Percentiles rank a stretch among this genome's conserved stretches.
phyloP scores from a whole-genome alignment of 2,888 invertebrate genomes.

The Barypeithes pellucidus region DNA sequence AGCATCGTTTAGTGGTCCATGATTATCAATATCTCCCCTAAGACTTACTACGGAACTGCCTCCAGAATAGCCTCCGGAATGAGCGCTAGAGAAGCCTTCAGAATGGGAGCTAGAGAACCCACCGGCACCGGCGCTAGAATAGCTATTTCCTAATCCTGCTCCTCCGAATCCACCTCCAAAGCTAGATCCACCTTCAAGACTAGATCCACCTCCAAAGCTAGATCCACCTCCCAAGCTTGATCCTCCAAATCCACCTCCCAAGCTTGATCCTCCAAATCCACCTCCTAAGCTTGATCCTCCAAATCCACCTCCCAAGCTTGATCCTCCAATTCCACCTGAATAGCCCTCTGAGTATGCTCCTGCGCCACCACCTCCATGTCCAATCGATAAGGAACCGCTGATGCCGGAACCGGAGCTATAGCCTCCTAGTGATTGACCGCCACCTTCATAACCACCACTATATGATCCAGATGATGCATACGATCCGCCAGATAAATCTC shows the following conservation, averaged over 20 bases:
- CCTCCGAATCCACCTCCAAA: slow-evolving; percentile 36
- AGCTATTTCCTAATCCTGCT: slow-evolving; percentile 8
- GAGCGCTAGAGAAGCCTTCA: slow-evolving; percentile 26
- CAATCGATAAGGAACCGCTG: slow-evolving; percentile 29
- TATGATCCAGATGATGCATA: slow-evolving; percentile 21
- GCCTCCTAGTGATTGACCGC: slow-evolving; percentile 5
- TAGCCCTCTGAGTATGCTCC: slow-evolving; percentile 14
- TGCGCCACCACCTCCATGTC: slow-evolving; percentile 30
- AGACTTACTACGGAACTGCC: slow-evolving; percentile 11
- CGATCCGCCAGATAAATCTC: slow-evolving; percentile 28
- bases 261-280: slow-evolving; percentile 3
- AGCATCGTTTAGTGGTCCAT: slow-evolving; percentile 55
- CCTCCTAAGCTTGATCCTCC: slow-evolving; percentile 34
- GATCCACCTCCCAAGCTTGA: slow-evolving; percentile 5
- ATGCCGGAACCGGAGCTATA: slow-evolving; percentile 22
- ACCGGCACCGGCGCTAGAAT: slow-evolving; percentile 21
- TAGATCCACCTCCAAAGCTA: too few species aligned
- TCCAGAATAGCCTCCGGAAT: background rate
- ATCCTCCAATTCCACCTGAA: slow-evolving; percentile 26
- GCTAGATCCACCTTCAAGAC: background rate
- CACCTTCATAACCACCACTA: slow-evolving; percentile 13
- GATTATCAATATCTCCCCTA: slow-evolving; percentile 30
- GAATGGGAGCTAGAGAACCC: slow-evolving; percentile 10
- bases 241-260: slow-evolving; percentile 35
- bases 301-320: slow-evolving; percentile 9